phyloP scores from a whole-genome alignment of 2,113 vertebrate species.

The Rhadina sibilatrix region DNA sequence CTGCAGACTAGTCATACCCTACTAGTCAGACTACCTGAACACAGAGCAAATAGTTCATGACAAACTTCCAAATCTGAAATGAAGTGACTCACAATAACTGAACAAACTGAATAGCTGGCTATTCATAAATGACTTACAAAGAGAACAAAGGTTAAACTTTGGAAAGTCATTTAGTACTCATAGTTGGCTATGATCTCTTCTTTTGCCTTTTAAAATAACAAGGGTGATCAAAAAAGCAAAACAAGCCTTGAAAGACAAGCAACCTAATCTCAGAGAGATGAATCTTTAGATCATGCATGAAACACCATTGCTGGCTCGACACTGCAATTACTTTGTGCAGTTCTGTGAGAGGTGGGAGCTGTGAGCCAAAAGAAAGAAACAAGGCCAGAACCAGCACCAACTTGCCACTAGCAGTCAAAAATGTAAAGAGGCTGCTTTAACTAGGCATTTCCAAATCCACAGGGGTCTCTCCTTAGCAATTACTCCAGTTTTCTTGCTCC shows the following conservation, averaged over 20 bases:
- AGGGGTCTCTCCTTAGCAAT: neutral
- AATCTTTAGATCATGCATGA: slow-evolving; percentile 17
- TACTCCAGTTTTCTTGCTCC: neutral
- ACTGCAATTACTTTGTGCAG: neutral
- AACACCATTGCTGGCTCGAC: neutral
- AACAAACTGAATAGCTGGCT: slow-evolving; percentile 21
- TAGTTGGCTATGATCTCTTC: neutral
- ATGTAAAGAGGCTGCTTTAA: neutral
- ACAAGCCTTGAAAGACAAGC: slow-evolving; percentile 31
- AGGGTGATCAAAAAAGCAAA: slow-evolving; percentile 19
- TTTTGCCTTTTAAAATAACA: slow-evolving; percentile 20
- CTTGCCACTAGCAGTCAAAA: neutral
- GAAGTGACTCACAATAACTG: slow-evolving; percentile 42
- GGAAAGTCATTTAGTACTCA: slow-evolving; percentile 8
- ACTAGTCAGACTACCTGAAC: slow-evolving; percentile 44
- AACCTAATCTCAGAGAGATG: neutral
- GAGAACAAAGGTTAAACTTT: slow-evolving; percentile 20
- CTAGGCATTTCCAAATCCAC: neutral
- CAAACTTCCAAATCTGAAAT: slow-evolving; percentile 41
- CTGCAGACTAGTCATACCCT: slow-evolving; percentile 9
- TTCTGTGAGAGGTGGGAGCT: neutral
- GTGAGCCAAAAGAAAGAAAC: neutral
- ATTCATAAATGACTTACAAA: slow-evolving; percentile 33
- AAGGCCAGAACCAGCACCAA: neutral
- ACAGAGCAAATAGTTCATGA: slow-evolving; percentile 25